Conservation (phyloP, 2,888 invertebrate genomes). For the Cheilosia vulpina region DNA sequence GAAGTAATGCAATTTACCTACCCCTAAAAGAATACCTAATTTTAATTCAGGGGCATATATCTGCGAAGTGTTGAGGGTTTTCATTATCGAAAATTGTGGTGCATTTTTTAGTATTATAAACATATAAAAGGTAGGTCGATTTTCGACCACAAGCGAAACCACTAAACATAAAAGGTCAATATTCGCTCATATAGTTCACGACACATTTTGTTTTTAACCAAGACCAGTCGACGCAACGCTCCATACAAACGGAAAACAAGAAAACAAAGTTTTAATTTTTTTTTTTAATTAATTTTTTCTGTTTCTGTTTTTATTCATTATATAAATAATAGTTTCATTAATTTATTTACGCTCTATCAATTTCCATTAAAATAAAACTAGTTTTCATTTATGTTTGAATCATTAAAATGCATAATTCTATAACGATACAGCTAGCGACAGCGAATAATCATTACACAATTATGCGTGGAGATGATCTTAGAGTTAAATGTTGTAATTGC, state of each 20-base stretch:
- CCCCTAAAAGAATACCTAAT: too few species aligned
- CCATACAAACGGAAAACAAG: conserved; percentile 11
- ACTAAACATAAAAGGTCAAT: too few species aligned
- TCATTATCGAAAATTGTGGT: too few species aligned
- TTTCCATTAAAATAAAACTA: conserved; percentile 75
- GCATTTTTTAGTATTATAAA: too few species aligned
- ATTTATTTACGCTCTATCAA: conserved; percentile 74
- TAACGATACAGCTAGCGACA: conserved; percentile 53
- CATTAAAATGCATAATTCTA: conserved; percentile 59
- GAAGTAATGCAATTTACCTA: too few species aligned
- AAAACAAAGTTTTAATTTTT: conserved; percentile 23
- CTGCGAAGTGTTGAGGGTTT: too few species aligned
- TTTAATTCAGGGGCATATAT: too few species aligned
- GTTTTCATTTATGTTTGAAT: conserved; percentile 60
- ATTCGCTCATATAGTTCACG: too few species aligned
- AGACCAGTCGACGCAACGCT: not conserved
- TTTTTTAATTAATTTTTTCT: conserved; percentile 50
- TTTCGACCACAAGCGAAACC: too few species aligned
- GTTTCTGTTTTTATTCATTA: conserved; percentile 68
- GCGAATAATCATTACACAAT: conserved; percentile 37
- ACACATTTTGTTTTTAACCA: too few species aligned
- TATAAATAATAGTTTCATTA: conserved; percentile 74
- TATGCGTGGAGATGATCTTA: conserved; percentile 64
- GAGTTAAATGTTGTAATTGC: conserved; percentile 61
- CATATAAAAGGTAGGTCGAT: too few species aligned